A percentile compares a stretch with the other conserved stretches of the same genome.
phyloP scores from a whole-genome alignment of 2,113 vertebrate species.

The Phalacrocorax brasilianus region DNA sequence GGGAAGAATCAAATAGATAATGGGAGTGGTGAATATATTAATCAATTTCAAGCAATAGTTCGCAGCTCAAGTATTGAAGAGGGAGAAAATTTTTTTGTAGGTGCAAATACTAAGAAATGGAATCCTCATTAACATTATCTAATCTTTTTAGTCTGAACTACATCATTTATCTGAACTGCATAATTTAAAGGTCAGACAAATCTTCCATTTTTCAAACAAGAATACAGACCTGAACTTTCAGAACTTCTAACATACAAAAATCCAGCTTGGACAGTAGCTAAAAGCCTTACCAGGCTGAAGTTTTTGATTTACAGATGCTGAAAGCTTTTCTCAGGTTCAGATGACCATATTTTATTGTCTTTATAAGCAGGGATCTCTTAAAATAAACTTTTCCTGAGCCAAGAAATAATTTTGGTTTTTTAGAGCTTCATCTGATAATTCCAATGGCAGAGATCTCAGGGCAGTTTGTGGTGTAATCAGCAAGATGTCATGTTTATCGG shows the following conservation, averaged over 20 bases:
- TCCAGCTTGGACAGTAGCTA: neutral
- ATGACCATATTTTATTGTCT: neutral
- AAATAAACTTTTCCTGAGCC: neutral
- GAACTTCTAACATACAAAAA: neutral
- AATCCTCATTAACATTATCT: constrained; percentile 27
- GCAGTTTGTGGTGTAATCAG: neutral
- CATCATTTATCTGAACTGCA: constrained; percentile 21
- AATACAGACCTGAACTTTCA: neutral
- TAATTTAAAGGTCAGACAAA: constrained; percentile 53
- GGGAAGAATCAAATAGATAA: constrained; percentile 17
- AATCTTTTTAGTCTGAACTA: constrained; percentile 29
- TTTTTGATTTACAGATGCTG: neutral
- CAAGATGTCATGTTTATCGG: neutral
- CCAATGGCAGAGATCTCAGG: neutral
- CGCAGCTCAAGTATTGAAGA: constrained; percentile 32
- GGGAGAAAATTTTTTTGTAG: constrained; percentile 30
- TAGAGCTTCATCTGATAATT: neutral
- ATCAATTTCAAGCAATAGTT: constrained; percentile 55
- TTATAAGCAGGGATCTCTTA: neutral
- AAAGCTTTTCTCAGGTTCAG: neutral
- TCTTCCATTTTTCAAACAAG: constrained; percentile 19
- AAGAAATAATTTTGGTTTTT: neutral
- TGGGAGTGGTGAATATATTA: constrained; percentile 31
- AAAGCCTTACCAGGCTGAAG: neutral
- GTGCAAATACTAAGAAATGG: constrained; percentile 42